Conservation (phyloP, 2,113 vertebrate species). For the Cacatua alba region DNA sequence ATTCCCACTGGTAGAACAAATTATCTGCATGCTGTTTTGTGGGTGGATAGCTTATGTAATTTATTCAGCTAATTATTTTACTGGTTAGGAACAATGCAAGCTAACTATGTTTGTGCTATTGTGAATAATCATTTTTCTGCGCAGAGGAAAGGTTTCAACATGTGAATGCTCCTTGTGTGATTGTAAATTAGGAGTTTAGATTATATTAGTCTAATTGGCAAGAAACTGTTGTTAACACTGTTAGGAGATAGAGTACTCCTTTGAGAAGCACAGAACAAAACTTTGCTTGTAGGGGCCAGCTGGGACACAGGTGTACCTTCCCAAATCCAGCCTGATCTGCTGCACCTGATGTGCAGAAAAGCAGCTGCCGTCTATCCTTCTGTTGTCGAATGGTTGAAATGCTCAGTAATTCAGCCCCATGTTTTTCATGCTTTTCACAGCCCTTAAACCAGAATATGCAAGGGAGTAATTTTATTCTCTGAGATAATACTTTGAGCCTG, state of each 20-base stretch:
- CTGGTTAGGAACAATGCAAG: conserved; percentile 4
- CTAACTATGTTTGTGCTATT: conserved; percentile 24
- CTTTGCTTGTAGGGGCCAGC: not conserved
- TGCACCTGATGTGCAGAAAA: not conserved
- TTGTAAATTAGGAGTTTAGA: not conserved
- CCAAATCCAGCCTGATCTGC: not conserved
- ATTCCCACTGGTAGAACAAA: conserved; percentile 92
- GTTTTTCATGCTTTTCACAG: not conserved
- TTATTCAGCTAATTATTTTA: conserved; percentile 52
- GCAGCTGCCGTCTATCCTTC: not conserved
- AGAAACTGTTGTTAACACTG: not conserved
- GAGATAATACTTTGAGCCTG: not conserved
- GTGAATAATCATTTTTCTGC: conserved; percentile 27
- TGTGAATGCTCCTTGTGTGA: not conserved
- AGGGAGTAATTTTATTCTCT: not conserved
- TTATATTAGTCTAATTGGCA: not conserved
- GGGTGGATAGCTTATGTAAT: conserved; percentile 8
- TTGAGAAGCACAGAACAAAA: not conserved
- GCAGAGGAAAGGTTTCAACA: not conserved
- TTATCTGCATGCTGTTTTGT: not conserved
- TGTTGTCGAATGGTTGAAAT: not conserved
- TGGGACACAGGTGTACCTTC: not conserved
- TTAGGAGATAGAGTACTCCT: not conserved
- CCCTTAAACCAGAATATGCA: not conserved
- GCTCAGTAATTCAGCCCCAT: not conserved